phyloP scores from a whole-genome alignment of 1,140 invertebrate species.

The Cydia pomonella region DNA sequence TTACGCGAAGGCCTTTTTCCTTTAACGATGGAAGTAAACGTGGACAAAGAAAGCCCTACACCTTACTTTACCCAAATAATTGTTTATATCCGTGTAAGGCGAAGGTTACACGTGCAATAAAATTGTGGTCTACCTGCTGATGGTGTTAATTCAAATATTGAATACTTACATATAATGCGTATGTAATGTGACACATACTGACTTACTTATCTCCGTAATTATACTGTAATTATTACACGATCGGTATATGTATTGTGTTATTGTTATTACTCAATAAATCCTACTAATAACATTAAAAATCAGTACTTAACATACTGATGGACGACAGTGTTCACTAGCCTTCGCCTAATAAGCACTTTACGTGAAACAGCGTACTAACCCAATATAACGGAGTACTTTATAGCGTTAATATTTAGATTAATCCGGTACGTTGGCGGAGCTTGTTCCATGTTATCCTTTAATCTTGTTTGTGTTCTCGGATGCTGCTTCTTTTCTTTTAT shows the following conservation, averaged over 20 bases:
- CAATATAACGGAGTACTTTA: conserved; percentile 16
- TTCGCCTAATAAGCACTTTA: neutral
- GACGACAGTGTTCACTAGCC: neutral
- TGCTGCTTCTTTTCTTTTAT: neutral
- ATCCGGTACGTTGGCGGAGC: neutral
- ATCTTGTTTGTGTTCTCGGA: conserved; percentile 20
- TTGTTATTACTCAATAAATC: too few species aligned
- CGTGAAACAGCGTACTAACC: conserved; percentile 13
- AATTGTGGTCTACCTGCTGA: neutral
- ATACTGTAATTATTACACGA: too few species aligned
- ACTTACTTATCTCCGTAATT: too few species aligned
- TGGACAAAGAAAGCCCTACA: conserved; percentile 8
- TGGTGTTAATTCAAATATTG: neutral
- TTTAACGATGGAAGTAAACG: conserved; percentile 39
- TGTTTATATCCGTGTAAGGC: neutral
- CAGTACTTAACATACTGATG: neutral
- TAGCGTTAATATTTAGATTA: conserved; percentile 31
- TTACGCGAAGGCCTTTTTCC: conserved; percentile 37
- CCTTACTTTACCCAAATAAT: neutral
- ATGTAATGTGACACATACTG: too few species aligned
- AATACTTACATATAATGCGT: too few species aligned
- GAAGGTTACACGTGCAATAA: neutral
- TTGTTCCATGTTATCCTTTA: conserved; percentile 28
- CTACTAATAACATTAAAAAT: too few species aligned
- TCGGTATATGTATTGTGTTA: too few species aligned